A percentile compares a stretch with the other conserved stretches of the same genome.
Evolutionary conservation across 2,797 vertebrate genomes (phyloP).

Genomic region (Enteromius paludinosus): DNA sequence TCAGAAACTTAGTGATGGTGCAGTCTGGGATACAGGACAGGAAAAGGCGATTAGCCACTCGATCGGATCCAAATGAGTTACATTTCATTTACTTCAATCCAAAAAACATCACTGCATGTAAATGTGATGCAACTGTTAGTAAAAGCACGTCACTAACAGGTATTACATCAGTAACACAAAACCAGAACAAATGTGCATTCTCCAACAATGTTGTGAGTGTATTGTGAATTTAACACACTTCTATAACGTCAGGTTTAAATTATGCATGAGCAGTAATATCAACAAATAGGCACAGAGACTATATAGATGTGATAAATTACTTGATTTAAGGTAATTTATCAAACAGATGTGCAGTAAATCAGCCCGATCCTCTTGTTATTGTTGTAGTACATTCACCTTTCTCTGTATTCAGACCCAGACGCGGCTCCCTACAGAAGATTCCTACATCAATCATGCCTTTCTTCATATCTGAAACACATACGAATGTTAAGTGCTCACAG

Average conservation of each 20-base stretch:
- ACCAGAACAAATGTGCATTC: neutral
- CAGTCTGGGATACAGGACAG: constrained; percentile 80
- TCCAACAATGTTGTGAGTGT: no score
- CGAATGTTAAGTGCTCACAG: neutral
- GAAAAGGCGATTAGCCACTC: neutral
- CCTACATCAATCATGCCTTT: constrained; percentile 92
- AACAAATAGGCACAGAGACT: neutral
- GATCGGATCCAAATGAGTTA: neutral
- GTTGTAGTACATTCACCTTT: constrained; percentile 80
- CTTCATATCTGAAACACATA: constrained; percentile 86
- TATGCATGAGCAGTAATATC: neutral
- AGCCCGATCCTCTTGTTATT: neutral
- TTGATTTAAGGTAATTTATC: no score
- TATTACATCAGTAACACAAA: no score
- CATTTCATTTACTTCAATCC: no score
- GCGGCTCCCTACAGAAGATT: constrained; percentile 88
- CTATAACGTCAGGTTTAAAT: neutral
- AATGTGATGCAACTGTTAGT: neutral
- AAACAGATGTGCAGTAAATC: neutral
- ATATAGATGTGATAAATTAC: neutral
- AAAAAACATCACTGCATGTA: neutral
- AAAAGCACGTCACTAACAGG: neutral
- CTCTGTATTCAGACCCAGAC: constrained; percentile 86
- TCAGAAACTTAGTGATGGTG: constrained; percentile 96
- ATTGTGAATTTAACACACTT: neutral